Evolutionary conservation across 2,888 invertebrate species (phyloP), one percentile per base, ranked within the genome.

Genomic region (Anagyrus pseudococci): DNA sequence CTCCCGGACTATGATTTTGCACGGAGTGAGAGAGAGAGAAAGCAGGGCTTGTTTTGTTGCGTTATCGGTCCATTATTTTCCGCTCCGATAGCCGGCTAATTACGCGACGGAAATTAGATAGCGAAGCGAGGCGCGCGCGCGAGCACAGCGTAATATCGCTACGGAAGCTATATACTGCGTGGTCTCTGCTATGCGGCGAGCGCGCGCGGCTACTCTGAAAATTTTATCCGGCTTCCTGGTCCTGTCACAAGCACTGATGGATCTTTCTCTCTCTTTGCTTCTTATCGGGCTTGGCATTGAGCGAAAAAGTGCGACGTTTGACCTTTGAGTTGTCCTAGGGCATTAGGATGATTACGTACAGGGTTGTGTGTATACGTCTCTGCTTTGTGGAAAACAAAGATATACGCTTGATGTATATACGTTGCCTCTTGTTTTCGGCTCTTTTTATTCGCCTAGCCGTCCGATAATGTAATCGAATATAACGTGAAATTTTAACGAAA

Each of bases 31-130:
- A 33, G 33, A 33, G 33, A 8, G 13, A n/a, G 13, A 33, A 33
- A 33, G 33, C 33, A 33, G 7, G 8, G 41, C 41, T 41, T 41
- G 8, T 41, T 10, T 41, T n/a, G 17, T 19, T 63, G 61, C 63
- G 61, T 55, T 69, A 72, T 75, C 73, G 68, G 73, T 70, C 70
- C 72, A 73, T 74, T 71, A 73, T 73, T 71, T 75, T 67, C 68
- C 66, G 69, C 70, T 68, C 63, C 62, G 72, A 72, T 71, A 72
- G 52, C 66, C 68, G 70, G 67, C 71, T 73, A 75, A 76, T 76
- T 75, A 74, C 67, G 69, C 47, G 66, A 70, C 75, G 75, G 75
- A 76, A 76, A 71, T 71, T 75, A 71, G 70, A 74, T 71, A 70
- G 60, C 58, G 62, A 17, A 19, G 41, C 50, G 50, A 43, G n/a